Conservation (phyloP, 2,888 invertebrate species). For the Fabriciana adippe region DNA sequence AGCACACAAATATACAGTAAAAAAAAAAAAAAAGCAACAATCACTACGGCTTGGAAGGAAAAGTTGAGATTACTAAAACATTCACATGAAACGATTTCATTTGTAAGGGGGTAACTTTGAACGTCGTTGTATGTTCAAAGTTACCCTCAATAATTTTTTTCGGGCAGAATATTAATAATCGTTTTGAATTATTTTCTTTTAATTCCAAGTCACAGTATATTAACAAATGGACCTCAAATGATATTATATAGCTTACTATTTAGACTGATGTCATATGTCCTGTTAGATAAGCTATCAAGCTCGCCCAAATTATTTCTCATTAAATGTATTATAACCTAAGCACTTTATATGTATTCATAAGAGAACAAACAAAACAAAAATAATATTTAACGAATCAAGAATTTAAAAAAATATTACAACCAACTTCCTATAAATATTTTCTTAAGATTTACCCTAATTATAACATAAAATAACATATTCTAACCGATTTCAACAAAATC, state of each 20-base stretch:
- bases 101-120: not conserved
- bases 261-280: slow-evolving; percentile 42
- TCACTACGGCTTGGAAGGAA: slow-evolving; percentile 41
- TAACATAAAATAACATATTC: not conserved
- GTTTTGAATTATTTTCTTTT: slow-evolving; percentile 11
- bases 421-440: too few relatives aligned
- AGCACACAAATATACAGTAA: slow-evolving; percentile 50
- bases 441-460: too few relatives aligned
- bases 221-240: slow-evolving; percentile 47
- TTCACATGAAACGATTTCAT: not conserved
- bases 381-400: not conserved
- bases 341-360: slow-evolving; percentile 36
- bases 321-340: slow-evolving; percentile 38
- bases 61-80: slow-evolving; percentile 29
- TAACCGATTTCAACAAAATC: not conserved
- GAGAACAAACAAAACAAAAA: slow-evolving; percentile 29
- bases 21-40: slow-evolving; percentile 46
- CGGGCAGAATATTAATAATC: too few relatives aligned
- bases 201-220: slow-evolving; percentile 35
- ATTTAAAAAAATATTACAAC: too few relatives aligned
- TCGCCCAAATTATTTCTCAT: slow-evolving; percentile 38
- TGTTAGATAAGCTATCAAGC: slow-evolving; percentile 49
- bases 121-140: too few relatives aligned
- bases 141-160: too few relatives aligned
- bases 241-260: slow-evolving; percentile 41